Percentiles rank a stretch among this genome's conserved stretches.
Evolutionary conservation across 2,113 vertebrate genomes (phyloP).

Genomic region (Anthoscopus minutus): DNA sequence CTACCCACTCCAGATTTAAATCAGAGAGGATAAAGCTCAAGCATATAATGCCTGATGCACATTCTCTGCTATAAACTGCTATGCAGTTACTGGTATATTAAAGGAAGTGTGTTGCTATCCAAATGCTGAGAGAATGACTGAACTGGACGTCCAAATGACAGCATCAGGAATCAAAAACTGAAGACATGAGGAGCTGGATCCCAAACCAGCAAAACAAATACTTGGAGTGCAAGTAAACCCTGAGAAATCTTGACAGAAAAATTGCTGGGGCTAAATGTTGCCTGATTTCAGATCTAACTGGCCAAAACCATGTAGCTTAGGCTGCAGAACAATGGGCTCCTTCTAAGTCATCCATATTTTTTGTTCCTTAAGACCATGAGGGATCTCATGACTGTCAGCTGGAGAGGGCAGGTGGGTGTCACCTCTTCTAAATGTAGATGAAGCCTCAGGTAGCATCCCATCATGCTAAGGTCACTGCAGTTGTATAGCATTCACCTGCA

Average conservation of each 20-base stretch:
- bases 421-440: neutral
- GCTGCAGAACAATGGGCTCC: neutral
- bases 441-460: neutral
- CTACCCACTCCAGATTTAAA: constrained; percentile 7
- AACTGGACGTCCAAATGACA: neutral
- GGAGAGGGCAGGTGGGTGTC: neutral
- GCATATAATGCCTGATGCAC: neutral
- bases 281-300: neutral
- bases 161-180: neutral
- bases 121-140: neutral
- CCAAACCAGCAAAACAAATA: neutral
- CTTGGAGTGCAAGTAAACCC: neutral
- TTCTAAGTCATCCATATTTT: neutral
- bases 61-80: neutral
- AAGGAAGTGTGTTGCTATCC: neutral
- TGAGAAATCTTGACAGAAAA: neutral
- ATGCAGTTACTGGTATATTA: neutral
- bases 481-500: neutral
- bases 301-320: neutral
- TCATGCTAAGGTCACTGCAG: neutral
- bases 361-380: neutral
- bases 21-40: neutral
- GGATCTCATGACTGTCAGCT: neutral
- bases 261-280: neutral
- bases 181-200: neutral